phyloP scores from a whole-genome alignment of 2,113 vertebrate species.

The Myiagra hebetior region DNA sequence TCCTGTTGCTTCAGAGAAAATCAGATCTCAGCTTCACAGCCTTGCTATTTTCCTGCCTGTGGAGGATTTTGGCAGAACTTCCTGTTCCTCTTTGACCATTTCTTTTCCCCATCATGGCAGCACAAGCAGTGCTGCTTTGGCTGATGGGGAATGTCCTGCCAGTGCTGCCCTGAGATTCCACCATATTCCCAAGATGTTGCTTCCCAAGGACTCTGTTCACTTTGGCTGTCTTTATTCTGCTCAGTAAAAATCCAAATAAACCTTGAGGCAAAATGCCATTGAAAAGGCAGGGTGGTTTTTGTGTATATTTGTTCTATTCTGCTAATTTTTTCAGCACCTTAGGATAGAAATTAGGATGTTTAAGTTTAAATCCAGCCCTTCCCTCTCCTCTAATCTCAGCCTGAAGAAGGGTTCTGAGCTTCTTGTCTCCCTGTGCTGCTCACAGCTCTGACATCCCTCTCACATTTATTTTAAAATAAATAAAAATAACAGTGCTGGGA shows the following conservation, averaged over 20 bases:
- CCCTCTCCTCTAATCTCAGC: neutral
- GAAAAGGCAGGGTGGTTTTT: neutral
- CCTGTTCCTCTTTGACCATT: neutral
- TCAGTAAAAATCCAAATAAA: neutral
- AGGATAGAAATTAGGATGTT: neutral
- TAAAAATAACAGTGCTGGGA: neutral
- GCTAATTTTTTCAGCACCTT: neutral
- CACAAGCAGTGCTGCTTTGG: neutral
- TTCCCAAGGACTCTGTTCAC: neutral
- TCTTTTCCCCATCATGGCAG: neutral
- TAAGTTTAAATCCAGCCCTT: neutral
- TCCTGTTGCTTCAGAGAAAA: neutral
- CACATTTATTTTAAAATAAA: conserved; percentile 10
- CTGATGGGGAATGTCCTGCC: neutral
- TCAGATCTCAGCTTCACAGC: neutral
- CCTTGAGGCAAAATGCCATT: neutral
- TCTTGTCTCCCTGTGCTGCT: neutral
- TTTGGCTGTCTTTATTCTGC: neutral
- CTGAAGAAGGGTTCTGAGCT: neutral
- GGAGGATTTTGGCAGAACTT: neutral
- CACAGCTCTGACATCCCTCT: neutral
- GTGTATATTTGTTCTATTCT: neutral
- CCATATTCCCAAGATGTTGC: neutral
- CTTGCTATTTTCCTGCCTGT: neutral
- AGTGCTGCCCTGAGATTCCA: neutral